phyloP scores from a whole-genome alignment of 1,140 invertebrate species.

The Lycorma delicatula region DNA sequence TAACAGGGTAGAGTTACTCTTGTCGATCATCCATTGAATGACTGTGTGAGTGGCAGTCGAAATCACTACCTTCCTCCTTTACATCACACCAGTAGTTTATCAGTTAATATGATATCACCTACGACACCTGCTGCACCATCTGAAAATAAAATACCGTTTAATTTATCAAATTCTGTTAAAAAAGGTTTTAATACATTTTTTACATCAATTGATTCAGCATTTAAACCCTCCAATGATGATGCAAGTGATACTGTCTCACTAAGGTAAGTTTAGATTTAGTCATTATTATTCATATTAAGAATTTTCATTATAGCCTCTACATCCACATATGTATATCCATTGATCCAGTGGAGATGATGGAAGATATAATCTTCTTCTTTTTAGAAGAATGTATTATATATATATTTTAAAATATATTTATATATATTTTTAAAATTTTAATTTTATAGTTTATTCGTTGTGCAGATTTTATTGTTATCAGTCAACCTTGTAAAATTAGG shows the following conservation, averaged over 20 bases:
- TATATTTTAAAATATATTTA: no score
- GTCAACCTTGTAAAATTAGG: no score
- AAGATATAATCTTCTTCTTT: no score
- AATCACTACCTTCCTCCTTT: not conserved
- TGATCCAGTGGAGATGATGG: no score
- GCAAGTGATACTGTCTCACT: conserved; percentile 54
- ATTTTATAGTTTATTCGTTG: no score
- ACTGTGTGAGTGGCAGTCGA: no score
- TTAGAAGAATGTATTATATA: no score
- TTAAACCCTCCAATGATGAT: conserved; percentile 61
- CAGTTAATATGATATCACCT: conserved; percentile 9
- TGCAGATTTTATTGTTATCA: no score
- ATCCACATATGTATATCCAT: no score
- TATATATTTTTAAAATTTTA: no score
- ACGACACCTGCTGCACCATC: conserved; percentile 9
- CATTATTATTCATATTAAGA: not conserved
- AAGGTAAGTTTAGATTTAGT: conserved; percentile 13
- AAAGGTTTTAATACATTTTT: conserved; percentile 70
- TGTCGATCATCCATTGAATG: not conserved
- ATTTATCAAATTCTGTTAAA: conserved; percentile 57
- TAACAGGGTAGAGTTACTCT: not conserved
- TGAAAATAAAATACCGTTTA: conserved; percentile 36
- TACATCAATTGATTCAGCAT: conserved; percentile 69
- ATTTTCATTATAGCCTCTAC: no score
- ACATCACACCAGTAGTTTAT: conserved; percentile 10